Evolutionary conservation across 92 coral and sea anemone genomes (phyloP), one percentile per base, ranked within the genome.

Genomic region (Actinernus sp.): DNA sequence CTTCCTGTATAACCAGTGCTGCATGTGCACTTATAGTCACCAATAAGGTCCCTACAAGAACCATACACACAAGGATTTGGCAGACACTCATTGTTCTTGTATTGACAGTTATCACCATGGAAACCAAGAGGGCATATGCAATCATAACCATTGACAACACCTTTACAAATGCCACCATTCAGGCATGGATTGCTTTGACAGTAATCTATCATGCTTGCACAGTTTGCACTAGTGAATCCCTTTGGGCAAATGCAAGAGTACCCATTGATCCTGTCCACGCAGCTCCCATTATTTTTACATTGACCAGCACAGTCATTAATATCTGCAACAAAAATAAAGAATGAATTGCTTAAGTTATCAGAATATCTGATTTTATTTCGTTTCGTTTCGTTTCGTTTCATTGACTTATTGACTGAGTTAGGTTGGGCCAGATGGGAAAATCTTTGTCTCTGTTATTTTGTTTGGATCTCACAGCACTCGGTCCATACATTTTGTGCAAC

Each of bases 271-370:
- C 85, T 71, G 48, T 92, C 98, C 14, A 55, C 53, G 47, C 98
- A 92, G 0, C 80, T 79, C 26, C 88, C 98, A 24, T 95, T 95
- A 71, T 89, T 79, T 24, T 67, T 67, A 63, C 98, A 92, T 32
- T 92, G 96, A n/a, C 93, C 95, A 32, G 81, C 86, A 61, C 99
- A 95, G 39, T 95, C 97, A 60, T 95, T 60, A 0, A 95, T 59
- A 72, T 87, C 99, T 95, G 74, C 29, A 28, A 61, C 8, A 34
- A 14, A 34, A 14, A 34, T 14, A 34, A 34, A 34, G 6, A 34
- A 6, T 6, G 41, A n/a, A n/a, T n/a, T n/a, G n/a, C n/a, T n/a
- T n/a, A n/a, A n/a, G n/a, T n/a, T n/a, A 34, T 34, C 41, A 34
- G 41, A 6, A 34, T 34, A 6, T 6, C 41, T 34, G 41, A 34